These are phyloP conservation scores for Suillia variegata DNA, from an alignment of 2,888 invertebrate species.

Conservation along the genomic window DNA sequence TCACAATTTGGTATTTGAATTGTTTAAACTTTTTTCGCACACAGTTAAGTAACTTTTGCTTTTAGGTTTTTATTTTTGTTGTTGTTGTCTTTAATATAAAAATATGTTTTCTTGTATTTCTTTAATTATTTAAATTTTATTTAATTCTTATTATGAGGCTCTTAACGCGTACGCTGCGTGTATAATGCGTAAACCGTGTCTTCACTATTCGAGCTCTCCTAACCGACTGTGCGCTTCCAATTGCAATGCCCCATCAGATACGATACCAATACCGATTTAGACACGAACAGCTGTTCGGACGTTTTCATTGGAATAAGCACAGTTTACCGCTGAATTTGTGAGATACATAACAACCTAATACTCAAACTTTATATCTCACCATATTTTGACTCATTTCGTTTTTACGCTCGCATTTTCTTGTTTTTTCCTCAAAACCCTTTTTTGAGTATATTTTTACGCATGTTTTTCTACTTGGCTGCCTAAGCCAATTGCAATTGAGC, in stretches of 20 bases:
- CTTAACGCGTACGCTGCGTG: neutral
- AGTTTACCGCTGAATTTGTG: neutral
- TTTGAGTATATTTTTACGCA: constrained; percentile 11
- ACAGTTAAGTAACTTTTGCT: constrained; percentile 9
- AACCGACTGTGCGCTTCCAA: constrained; percentile 41
- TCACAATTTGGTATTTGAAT: constrained; percentile 19
- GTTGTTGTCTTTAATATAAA: constrained; percentile 13
- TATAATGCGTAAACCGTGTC: constrained; percentile 24
- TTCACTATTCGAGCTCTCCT: constrained; percentile 47
- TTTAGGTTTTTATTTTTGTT: constrained; percentile 4
- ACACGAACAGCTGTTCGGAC: too few relatives aligned
- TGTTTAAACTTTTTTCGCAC: neutral
- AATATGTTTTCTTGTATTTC: constrained; percentile 8
- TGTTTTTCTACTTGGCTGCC: constrained; percentile 4
- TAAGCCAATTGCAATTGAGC: constrained; percentile 50
- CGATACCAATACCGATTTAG: too few relatives aligned
- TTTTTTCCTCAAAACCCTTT: constrained; percentile 5
- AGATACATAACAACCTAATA: neutral
- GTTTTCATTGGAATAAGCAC: neutral
- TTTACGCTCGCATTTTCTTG: too few relatives aligned
- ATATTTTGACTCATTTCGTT: constrained; percentile 6
- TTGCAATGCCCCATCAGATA: too few relatives aligned
- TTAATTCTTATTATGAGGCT: too few relatives aligned
- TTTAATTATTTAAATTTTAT: constrained; percentile 18
- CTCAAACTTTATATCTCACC: neutral